These are phyloP conservation scores for Agriopis marginaria DNA, from an alignment of 2,888 invertebrate species.

Conservation along the genomic window DNA sequence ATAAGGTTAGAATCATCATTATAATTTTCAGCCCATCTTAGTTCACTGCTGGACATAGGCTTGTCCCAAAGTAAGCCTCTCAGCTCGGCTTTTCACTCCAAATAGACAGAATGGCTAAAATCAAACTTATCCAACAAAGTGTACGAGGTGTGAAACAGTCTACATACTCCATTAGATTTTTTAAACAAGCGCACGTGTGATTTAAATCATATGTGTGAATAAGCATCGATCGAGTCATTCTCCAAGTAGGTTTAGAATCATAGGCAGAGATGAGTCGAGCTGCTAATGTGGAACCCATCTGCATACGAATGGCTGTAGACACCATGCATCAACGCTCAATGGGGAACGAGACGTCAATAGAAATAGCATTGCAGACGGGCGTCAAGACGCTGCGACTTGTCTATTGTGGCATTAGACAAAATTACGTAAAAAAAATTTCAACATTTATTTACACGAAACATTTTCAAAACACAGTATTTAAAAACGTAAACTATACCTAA, in stretches of 20 bases:
- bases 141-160: too few relatives aligned
- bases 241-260: constrained; percentile 11
- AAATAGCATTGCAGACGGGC: constrained; percentile 46
- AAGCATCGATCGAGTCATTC: constrained; percentile 9
- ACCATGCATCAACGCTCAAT: constrained; percentile 58
- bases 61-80: too few relatives aligned
- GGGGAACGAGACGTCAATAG: constrained; percentile 49
- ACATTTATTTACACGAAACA: too few relatives aligned
- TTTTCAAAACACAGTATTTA: too few relatives aligned
- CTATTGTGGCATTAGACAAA: neutral
- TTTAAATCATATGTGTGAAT: constrained; percentile 11
- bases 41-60: too few relatives aligned
- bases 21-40: too few relatives aligned
- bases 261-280: constrained; percentile 13
- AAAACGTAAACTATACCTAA: too few relatives aligned
- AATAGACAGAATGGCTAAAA: too few relatives aligned
- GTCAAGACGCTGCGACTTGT: constrained; percentile 44
- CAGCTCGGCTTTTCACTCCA: too few relatives aligned
- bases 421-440: too few relatives aligned
- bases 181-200: neutral
- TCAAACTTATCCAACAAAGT: too few relatives aligned
- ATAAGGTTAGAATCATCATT: too few relatives aligned
- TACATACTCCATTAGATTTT: neutral
- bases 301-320: constrained; percentile 64
- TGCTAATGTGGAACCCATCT: constrained; percentile 44